Percentiles rank a stretch among this genome's conserved stretches.
Conservation (phyloP, 2,888 invertebrate genomes). For the Neocrepidodera transversa region DNA sequence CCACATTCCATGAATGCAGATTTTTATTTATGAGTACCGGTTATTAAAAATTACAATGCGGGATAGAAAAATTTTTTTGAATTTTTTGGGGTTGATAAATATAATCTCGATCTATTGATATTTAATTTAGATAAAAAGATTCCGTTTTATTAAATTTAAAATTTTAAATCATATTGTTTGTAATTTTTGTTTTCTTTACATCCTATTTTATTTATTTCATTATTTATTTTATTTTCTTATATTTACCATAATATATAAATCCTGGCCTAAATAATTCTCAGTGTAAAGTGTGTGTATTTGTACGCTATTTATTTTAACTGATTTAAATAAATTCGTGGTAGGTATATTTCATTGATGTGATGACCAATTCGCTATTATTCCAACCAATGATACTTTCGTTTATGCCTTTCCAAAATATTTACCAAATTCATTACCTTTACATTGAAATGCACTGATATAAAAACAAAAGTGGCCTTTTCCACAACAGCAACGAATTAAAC, state of each 20-base stretch:
- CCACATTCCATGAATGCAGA: slow-evolving; percentile 24
- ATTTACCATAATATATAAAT: no score
- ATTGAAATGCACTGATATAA: slow-evolving; percentile 14
- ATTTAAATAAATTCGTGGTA: slow-evolving; percentile 38
- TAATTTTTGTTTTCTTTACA: no score
- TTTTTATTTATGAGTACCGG: slow-evolving; percentile 22
- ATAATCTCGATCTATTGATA: no score
- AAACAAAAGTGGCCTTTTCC: slow-evolving; percentile 5
- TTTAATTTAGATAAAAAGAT: no score
- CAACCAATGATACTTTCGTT: slow-evolving; percentile 30
- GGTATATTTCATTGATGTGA: slow-evolving; percentile 36
- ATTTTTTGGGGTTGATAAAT: slow-evolving; percentile 12
- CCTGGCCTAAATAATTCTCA: slow-evolving; percentile 24
- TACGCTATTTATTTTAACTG: slow-evolving; percentile 39
- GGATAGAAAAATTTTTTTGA: slow-evolving; percentile 1
- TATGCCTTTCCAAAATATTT: slow-evolving; percentile 32
- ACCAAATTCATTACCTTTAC: slow-evolving; percentile 26
- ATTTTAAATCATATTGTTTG: no score
- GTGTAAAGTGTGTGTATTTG: slow-evolving; percentile 31
- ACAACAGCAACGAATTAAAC: background rate
- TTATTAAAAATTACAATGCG: slow-evolving; percentile 8
- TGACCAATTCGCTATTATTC: slow-evolving; percentile 33
- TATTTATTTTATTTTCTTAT: no score
- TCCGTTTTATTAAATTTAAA: no score
- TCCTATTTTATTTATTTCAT: no score